Evolutionary conservation across 2,888 invertebrate genomes (phyloP), one percentile per base, ranked within the genome.

Genomic region (Ernsta delagoae): DNA sequence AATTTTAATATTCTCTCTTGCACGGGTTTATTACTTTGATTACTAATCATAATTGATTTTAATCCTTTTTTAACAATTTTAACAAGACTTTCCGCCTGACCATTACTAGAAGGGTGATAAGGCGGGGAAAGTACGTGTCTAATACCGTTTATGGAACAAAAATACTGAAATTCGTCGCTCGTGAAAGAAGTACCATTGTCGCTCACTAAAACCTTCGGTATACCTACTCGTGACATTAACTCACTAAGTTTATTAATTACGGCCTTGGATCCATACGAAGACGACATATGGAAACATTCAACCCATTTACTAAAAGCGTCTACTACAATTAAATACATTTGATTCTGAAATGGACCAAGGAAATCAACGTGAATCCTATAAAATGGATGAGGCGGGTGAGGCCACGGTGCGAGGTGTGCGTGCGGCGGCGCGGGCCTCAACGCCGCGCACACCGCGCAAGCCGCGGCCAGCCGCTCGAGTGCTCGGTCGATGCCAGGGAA

Each of bases 1-100:
- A 62, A 65, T 43, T 59, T 71, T 65, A 59, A 24, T 54, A 43
- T 70, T 45, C 43, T 63, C 12, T 63, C 43, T 5, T 65, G 45
- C 4, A 48, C 12, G 0, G 43, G 5, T 54, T 24, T 70, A 8
- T 31, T 53, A 63, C 24, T 63, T 9, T 54, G 24, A 11, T 54
- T 36, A 67, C 57, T 64, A 9, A 63, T 11, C 43, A 65, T 65
- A n/a, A 59, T 43, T 39, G 72, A 59, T 60, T 72, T 76, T 41
- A 75, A 68, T 1, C 70, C 73, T 43, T 72, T 75, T 62, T 77
- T 75, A 6, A 74, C 56, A 4, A 75, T 65, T 57, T 77, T 76
- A 0, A 76, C 76, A 7, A 70, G 72, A 54, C 70, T 73, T 59
- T 76, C 71, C 1, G 74, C 70, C 56, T 70, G 73, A 12, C 70